phyloP scores from a whole-genome alignment of 2,888 invertebrate genomes.

The Caradrina kadenii region DNA sequence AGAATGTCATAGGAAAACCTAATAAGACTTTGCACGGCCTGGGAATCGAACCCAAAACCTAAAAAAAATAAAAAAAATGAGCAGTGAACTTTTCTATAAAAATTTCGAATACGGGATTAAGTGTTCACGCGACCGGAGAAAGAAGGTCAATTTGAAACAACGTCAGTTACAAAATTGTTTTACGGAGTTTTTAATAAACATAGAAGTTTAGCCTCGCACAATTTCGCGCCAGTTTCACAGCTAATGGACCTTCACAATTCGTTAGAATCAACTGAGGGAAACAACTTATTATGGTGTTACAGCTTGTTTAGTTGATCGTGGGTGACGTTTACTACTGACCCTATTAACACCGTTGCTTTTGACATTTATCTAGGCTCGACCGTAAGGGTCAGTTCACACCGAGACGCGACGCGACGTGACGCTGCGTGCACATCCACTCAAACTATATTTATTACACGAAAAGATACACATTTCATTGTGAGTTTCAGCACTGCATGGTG shows the following conservation, averaged over 20 bases:
- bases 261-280: constrained; percentile 46
- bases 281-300: constrained; percentile 44
- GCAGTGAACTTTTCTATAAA: neutral
- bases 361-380: constrained; percentile 5
- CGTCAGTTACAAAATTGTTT: constrained; percentile 37
- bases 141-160: constrained; percentile 29
- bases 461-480: too few species aligned
- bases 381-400: too few species aligned
- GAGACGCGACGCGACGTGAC: too few species aligned
- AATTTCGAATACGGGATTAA: neutral
- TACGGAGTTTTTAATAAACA: constrained; percentile 35
- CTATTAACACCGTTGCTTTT: constrained; percentile 40
- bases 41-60: too few species aligned
- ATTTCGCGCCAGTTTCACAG: constrained; percentile 44
- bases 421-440: too few species aligned
- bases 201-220: constrained; percentile 21
- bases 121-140: constrained; percentile 17
- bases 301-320: constrained; percentile 31
- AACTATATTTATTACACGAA: too few species aligned
- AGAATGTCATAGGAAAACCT: too few species aligned
- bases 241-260: constrained; percentile 38
- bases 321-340: constrained; percentile 44
- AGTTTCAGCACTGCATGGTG: too few species aligned
- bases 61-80: constrained; percentile 1
- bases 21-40: too few species aligned